Evolutionary conservation across 2,113 vertebrate genomes (phyloP), one percentile per base, ranked within the genome.

Genomic region (Bombycilla garrulus): DNA sequence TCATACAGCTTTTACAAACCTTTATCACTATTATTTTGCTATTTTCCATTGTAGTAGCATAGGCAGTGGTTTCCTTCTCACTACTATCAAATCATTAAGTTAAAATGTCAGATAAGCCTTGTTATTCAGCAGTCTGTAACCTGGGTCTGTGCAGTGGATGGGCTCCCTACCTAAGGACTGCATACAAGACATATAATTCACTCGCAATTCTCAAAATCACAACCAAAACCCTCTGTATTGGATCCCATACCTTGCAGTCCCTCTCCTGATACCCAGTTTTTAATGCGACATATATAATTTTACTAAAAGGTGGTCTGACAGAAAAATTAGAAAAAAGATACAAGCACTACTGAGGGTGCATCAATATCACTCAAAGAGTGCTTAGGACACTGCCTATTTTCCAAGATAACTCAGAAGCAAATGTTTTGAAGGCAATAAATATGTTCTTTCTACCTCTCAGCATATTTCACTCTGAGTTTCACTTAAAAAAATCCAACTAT

Each of bases 341-440:
- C 10, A 71, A 71, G 50, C 17, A 51, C 17, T 74, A 26, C 14
- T 81, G 47, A 93, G 81, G 26, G 51, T 69, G 36, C 35, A 33
- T 92, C 74, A 90, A 4, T 76, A 89, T 65, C 24, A 87, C 15
- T 38, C 31, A 88, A 65, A 84, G 54, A 83, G 18, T 19, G 25
- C 72, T 76, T 38, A 86, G 57, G 74, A 77, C 76, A 73, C 35
- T 86, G n/a, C 28, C 40, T 86, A 29, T 93, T 92, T 90, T 86
- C 64, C 50, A 70, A 62, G 40, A 65, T 45, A 85, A 80, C 20
- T 77, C 47, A 29, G 53, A 57, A 85, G 44, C 31, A 93, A 93
- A 60, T 45, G 51, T 74, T 92, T 86, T 60, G 76, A 93, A 87
- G 66, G 66, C 26, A 94, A 92, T 54, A 92, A 92, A 91, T 77